Conservation (phyloP, 2,888 invertebrate species). For the Xylocampa areola region DNA sequence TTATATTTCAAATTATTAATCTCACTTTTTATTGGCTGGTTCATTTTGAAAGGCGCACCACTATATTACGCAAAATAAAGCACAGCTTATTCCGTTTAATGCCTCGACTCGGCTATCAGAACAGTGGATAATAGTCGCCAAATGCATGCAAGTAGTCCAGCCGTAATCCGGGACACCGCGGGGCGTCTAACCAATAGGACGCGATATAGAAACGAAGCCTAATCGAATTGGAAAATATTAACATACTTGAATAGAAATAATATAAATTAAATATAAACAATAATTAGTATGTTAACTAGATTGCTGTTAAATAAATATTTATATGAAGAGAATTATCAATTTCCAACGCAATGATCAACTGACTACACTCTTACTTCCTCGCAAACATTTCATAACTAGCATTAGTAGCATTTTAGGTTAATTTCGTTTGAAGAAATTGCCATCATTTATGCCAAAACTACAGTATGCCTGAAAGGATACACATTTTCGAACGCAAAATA, state of each 20-base stretch:
- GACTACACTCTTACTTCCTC: constrained; percentile 13
- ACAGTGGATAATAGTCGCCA: constrained; percentile 35
- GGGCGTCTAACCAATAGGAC: constrained; percentile 36
- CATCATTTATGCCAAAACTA: no score
- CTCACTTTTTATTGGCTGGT: constrained; percentile 13
- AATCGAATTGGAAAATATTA: constrained; percentile 40
- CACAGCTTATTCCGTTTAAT: constrained; percentile 16
- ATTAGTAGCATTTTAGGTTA: not conserved
- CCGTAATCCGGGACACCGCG: constrained; percentile 49
- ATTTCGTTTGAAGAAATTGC: not conserved
- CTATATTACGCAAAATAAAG: constrained; percentile 39
- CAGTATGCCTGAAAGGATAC: no score
- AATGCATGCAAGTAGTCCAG: constrained; percentile 45
- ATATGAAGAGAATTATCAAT: not conserved
- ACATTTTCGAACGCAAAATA: not conserved
- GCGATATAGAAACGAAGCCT: constrained; percentile 31
- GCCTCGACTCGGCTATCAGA: constrained; percentile 30
- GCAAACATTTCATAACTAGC: not conserved
- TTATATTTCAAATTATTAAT: constrained; percentile 10
- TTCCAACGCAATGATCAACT: not conserved
- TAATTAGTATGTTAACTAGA: constrained; percentile 12
- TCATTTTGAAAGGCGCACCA: constrained; percentile 14
- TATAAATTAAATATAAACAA: constrained; percentile 12
- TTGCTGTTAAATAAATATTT: constrained; percentile 13
- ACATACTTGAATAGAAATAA: constrained; percentile 10